Conservation (phyloP, 2,113 vertebrate genomes). For the Hucho hucho region DNA sequence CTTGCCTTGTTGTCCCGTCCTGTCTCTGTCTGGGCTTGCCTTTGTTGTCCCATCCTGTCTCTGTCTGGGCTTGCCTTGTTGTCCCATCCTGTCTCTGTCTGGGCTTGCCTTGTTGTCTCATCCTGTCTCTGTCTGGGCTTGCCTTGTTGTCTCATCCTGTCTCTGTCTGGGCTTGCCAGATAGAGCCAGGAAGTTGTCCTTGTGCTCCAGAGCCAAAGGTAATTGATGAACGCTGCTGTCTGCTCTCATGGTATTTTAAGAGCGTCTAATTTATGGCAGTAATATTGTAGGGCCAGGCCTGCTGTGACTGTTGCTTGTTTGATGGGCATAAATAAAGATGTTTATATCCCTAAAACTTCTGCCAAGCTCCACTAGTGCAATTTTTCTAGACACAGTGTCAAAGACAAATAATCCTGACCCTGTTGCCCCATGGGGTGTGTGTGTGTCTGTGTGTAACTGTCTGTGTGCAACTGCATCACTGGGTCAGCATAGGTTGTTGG, state of each 20-base stretch:
- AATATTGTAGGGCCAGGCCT: conserved; percentile 13
- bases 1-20: too few relatives aligned
- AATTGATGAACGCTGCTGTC: background rate
- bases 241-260: conserved; percentile 24
- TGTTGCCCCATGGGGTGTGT: background rate
- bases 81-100: too few relatives aligned
- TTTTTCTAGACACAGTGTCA: conserved; percentile 3
- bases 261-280: conserved; percentile 32
- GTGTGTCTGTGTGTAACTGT: background rate
- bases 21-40: too few relatives aligned
- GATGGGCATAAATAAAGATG: conserved; percentile 12
- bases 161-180: background rate
- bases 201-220: background rate
- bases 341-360: conserved; percentile 10
- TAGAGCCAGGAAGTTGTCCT: too few relatives aligned
- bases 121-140: too few relatives aligned
- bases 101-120: too few relatives aligned
- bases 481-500: too few relatives aligned
- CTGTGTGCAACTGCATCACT: too few relatives aligned
- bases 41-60: too few relatives aligned
- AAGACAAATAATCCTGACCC: background rate
- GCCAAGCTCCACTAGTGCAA: background rate
- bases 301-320: conserved; percentile 13
- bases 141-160: too few relatives aligned
- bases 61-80: too few relatives aligned